These are phyloP conservation scores for Delia radicum DNA, from an alignment of 1,140 invertebrate species.

Conservation along the genomic window DNA sequence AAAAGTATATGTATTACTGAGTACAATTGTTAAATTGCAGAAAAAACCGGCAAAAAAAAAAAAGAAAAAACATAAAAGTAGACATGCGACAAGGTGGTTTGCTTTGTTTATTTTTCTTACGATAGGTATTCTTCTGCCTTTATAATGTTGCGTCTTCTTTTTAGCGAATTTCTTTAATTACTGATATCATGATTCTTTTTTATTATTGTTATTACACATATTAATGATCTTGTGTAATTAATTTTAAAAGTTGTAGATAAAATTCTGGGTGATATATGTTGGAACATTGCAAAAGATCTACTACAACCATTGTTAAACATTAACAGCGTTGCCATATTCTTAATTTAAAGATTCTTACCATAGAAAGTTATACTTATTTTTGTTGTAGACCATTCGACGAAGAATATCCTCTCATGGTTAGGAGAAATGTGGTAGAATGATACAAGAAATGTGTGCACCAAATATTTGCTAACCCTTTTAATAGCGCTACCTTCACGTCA, in stretches of 20 bases:
- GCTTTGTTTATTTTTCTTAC: background rate
- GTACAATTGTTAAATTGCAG: background rate
- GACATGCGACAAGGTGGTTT: conserved; percentile 13
- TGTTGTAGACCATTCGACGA: too few species aligned
- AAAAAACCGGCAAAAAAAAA: background rate
- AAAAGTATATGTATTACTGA: background rate
- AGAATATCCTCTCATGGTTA: too few species aligned
- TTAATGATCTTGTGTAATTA: background rate
- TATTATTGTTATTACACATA: background rate
- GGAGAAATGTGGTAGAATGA: too few species aligned
- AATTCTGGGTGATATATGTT: too few species aligned
- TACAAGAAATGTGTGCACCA: too few species aligned
- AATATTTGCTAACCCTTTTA: too few species aligned
- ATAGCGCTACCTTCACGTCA: too few species aligned
- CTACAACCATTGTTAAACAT: too few species aligned
- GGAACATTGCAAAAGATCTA: too few species aligned
- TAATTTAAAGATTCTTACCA: too few species aligned
- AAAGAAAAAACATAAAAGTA: conserved; percentile 1
- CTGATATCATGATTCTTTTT: background rate
- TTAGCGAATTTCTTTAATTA: background rate
- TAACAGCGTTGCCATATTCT: too few species aligned
- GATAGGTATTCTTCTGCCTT: background rate
- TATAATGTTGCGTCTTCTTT: background rate
- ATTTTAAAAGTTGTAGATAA: background rate
- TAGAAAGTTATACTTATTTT: too few species aligned